Percentiles rank a stretch among this genome's conserved stretches.
These are phyloP conservation scores for Eupithecia inturbata DNA, from an alignment of 2,888 invertebrate species.

Conservation along the genomic window DNA sequence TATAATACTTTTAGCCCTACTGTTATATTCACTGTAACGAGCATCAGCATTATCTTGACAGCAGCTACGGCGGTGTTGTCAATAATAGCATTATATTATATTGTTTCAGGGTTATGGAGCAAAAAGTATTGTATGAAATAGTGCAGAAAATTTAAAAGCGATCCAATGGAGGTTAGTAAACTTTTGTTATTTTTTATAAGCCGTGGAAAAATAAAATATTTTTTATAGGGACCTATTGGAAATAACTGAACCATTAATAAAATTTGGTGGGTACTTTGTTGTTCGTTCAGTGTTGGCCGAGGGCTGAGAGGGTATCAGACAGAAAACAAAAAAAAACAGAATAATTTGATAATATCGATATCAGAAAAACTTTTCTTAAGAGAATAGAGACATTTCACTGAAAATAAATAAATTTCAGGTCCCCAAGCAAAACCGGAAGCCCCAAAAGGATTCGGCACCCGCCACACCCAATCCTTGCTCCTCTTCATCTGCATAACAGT, in stretches of 20 bases:
- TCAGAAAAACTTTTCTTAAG: too few species aligned
- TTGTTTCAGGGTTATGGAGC: slow-evolving; percentile 51
- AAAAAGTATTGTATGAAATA: slow-evolving; percentile 53
- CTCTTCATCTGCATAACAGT: slow-evolving; percentile 61
- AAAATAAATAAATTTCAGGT: slow-evolving; percentile 41
- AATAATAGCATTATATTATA: not conserved
- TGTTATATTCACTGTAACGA: not conserved
- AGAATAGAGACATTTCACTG: too few species aligned
- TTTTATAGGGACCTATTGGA: too few species aligned
- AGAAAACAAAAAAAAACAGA: too few species aligned
- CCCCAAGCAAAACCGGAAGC: slow-evolving; percentile 23
- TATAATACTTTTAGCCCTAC: not conserved
- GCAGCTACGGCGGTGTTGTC: not conserved
- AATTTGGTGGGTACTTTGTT: not conserved
- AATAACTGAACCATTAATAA: too few species aligned
- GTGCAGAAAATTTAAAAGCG: slow-evolving; percentile 51
- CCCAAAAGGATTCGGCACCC: slow-evolving; percentile 60
- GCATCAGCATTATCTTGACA: not conserved
- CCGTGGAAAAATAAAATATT: too few species aligned
- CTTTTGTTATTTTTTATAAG: not conserved
- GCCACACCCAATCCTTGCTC: slow-evolving; percentile 62
- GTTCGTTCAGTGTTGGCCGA: not conserved
- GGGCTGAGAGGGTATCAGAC: too few species aligned
- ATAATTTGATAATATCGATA: too few species aligned
- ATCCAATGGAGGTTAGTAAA: slow-evolving; percentile 48